Conservation (phyloP, 2,797 vertebrate species). For the Hoplostethus mediterraneus region DNA sequence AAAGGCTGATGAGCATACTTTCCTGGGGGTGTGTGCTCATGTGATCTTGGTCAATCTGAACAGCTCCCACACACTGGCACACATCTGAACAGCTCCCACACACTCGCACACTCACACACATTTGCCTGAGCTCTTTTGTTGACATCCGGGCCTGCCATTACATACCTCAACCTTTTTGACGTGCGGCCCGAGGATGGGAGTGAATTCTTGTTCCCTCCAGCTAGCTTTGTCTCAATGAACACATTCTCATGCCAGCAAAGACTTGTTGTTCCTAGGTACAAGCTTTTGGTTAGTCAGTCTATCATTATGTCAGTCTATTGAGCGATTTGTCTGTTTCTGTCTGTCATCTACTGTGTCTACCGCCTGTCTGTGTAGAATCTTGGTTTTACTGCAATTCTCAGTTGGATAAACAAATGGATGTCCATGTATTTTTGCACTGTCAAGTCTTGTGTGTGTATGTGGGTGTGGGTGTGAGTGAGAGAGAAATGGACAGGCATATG, state of each 20-base stretch:
- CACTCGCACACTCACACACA: background rate
- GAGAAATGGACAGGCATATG: slow-evolving; percentile 50
- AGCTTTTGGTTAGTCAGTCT: background rate
- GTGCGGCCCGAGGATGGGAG: slow-evolving; percentile 28
- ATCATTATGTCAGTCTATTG: background rate
- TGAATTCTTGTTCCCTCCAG: background rate
- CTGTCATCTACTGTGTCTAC: background rate
- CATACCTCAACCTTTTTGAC: slow-evolving; percentile 12
- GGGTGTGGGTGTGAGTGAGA: slow-evolving; percentile 10
- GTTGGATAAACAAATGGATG: slow-evolving; percentile 51
- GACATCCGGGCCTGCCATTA: slow-evolving; percentile 21
- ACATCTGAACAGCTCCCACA: background rate
- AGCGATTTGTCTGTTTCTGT: background rate
- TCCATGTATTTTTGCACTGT: slow-evolving; percentile 43
- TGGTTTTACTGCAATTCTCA: slow-evolving; percentile 28
- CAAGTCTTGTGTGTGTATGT: slow-evolving; percentile 18
- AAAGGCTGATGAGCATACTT: slow-evolving; percentile 43
- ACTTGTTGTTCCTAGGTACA: background rate
- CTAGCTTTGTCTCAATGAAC: slow-evolving; percentile 1
- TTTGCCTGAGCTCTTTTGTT: slow-evolving; percentile 18
- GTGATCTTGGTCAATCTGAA: slow-evolving; percentile 45
- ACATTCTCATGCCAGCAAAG: background rate
- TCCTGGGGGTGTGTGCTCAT: slow-evolving; percentile 49
- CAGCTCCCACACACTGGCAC: background rate
- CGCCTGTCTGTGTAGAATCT: background rate